These are phyloP conservation scores for Drosophila suboccidentalis DNA, from an alignment of 2,888 invertebrate genomes.

Conservation along the genomic window DNA sequence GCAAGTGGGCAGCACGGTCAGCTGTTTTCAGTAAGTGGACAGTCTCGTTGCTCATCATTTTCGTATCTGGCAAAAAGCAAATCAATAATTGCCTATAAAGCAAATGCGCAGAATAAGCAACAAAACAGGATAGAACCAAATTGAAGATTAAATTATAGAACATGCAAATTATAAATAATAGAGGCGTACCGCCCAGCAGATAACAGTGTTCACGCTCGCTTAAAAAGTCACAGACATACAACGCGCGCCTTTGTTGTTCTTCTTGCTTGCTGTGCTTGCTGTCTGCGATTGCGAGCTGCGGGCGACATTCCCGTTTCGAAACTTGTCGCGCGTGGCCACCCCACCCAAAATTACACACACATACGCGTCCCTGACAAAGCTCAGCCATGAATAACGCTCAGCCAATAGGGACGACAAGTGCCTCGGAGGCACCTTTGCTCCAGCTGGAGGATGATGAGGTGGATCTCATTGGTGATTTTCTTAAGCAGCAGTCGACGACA, in stretches of 20 bases:
- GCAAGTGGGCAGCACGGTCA: constrained; percentile 45
- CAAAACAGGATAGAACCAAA: constrained; percentile 30
- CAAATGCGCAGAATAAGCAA: constrained; percentile 30
- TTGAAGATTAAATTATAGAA: constrained; percentile 54
- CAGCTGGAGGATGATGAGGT: constrained; percentile 87
- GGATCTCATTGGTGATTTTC: constrained; percentile 82
- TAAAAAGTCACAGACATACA: constrained; percentile 47
- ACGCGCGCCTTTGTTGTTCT: constrained; percentile 61
- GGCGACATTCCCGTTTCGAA: constrained; percentile 30
- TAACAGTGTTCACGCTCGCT: constrained; percentile 60
- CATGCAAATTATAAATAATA: constrained; percentile 57
- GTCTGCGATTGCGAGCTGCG: constrained; percentile 31
- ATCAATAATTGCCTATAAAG: constrained; percentile 62
- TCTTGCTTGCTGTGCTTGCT: constrained; percentile 9
- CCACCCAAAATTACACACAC: constrained; percentile 29
- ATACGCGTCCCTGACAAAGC: constrained; percentile 14
- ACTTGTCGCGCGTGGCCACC: constrained; percentile 37
- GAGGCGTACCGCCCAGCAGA: constrained; percentile 52
- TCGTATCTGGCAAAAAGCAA: constrained; percentile 47
- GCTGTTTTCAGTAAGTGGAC: constrained; percentile 50
- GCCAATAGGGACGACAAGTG: constrained; percentile 84
- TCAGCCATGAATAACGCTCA: constrained; percentile 47
- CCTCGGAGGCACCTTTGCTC: constrained; percentile 88
- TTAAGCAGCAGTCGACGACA: constrained; percentile 67
- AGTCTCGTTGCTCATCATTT: constrained; percentile 53